Base-by-base conservation (phyloP, 2,113 vertebrate species). In the Bagarius yarrelli region DNA sequence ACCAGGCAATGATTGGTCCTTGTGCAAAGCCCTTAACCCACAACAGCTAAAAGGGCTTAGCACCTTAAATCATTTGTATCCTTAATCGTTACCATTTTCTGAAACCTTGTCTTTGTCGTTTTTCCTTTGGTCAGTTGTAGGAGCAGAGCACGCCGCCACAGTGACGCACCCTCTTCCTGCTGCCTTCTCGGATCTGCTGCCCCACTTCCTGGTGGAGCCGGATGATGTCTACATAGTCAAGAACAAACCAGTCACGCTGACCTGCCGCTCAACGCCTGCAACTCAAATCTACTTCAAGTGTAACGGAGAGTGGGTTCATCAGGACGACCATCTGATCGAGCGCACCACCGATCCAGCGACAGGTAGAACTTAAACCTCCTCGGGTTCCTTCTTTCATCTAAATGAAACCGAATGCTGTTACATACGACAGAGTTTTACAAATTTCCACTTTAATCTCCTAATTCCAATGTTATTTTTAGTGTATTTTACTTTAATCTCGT, bases 261-360 rank as follows among this genome's bases (percentile, higher is more conserved):
- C 93, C 82, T 99, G 98, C 92, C 96, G 96, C 66, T 98, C 97
- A 34, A 92, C 91, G 2, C 98, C 98, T 0, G 96, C 98, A 89
- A 99, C 97, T 0, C 98, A 99, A 93, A 97, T 99, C 91, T 99
- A 99, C 94, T 99, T 99, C 93, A 99, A 99, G 89, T 99, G 98
- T 91, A 99, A 98, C 0, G 96, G 98, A 36, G 98, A 99, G 88
- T 99, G 98, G 98, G 97, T 99, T 30, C 96, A 98, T 86, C 98
- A 99, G 87, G 94, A 94, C 0, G 96, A 99, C 89, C 98, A 99
- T 21, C 52, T 93, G 78, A 99, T 95, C 0, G 95, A 97, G 86
- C 94, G 93, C 69, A 95, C 94, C 47, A 92, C 93, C 0, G 96
- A 99, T 23, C 93, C 90, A 0, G 84, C 94, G 86, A 98, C 97